These are phyloP conservation scores for Onychomys arenicola DNA, from an alignment of 2,797 vertebrate species.

Conservation along the genomic window DNA sequence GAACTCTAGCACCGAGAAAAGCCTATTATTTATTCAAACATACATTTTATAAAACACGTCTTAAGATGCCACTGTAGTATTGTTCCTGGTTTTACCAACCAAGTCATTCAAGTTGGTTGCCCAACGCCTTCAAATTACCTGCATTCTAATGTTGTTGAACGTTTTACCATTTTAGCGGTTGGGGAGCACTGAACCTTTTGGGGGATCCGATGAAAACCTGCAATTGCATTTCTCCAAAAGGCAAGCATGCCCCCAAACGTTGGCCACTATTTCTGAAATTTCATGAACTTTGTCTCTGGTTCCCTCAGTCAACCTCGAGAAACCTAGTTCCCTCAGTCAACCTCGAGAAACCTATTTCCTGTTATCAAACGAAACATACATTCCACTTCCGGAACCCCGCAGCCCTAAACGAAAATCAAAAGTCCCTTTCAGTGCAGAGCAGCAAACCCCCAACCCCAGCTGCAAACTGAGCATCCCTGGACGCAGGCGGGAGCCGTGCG, in stretches of 20 bases:
- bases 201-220: not conserved
- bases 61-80: not conserved
- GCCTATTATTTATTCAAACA: not conserved
- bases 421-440: not conserved
- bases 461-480: not conserved
- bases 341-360: not conserved
- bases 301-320: not conserved
- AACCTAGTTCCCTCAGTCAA: not conserved
- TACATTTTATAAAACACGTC: not conserved
- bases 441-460: not conserved
- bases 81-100: constrained; percentile 11
- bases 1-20: not conserved
- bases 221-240: not conserved
- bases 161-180: not conserved
- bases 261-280: not conserved
- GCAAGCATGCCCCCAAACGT: not conserved
- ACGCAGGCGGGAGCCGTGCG: accelerated
- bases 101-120: not conserved
- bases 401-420: not conserved
- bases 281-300: not conserved
- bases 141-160: not conserved
- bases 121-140: not conserved
- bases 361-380: not conserved
- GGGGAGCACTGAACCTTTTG: not conserved
- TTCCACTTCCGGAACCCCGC: not conserved